These are phyloP conservation scores for Eutrigla gurnardus DNA, from an alignment of 2,797 vertebrate species.

Conservation along the genomic window DNA sequence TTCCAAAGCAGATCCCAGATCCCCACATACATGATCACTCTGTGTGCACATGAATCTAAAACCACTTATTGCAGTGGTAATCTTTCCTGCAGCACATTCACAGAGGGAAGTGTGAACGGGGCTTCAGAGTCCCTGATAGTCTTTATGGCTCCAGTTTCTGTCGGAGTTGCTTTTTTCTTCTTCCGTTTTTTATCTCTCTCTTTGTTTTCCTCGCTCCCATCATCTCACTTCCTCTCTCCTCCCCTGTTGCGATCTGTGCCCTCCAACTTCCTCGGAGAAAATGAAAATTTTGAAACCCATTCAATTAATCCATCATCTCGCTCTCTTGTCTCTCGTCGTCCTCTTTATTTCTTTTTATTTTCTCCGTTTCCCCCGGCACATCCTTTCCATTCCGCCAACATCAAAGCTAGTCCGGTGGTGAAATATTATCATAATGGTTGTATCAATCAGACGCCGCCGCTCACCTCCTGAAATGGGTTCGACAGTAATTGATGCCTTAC, in stretches of 20 bases:
- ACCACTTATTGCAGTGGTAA: no score
- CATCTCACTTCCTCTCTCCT: background rate
- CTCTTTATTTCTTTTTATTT: constrained; percentile 2
- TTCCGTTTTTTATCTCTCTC: constrained; percentile 5
- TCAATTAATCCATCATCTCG: constrained; percentile 57
- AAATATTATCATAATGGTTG: constrained; percentile 35
- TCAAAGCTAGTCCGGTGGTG: constrained; percentile 25
- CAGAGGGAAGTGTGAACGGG: constrained; percentile 25
- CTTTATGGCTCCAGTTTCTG: constrained; percentile 31
- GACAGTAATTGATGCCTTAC: constrained; percentile 66
- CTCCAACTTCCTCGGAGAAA: constrained; percentile 31
- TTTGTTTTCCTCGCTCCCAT: constrained; percentile 13
- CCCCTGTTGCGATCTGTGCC: constrained; percentile 39
- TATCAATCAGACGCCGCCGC: constrained; percentile 39
- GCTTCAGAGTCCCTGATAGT: constrained; percentile 13
- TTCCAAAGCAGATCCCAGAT: no score
- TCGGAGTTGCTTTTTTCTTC: background rate
- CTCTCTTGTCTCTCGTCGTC: background rate
- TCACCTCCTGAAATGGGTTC: constrained; percentile 39
- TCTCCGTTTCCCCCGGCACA: constrained; percentile 22
- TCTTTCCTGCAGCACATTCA: background rate
- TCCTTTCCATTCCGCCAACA: constrained; percentile 12
- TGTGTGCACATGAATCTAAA: no score
- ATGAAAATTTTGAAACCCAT: constrained; percentile 46
- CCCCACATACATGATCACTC: no score